phyloP scores from a whole-genome alignment of 2,113 vertebrate genomes.

The Burhinus oedicnemus region DNA sequence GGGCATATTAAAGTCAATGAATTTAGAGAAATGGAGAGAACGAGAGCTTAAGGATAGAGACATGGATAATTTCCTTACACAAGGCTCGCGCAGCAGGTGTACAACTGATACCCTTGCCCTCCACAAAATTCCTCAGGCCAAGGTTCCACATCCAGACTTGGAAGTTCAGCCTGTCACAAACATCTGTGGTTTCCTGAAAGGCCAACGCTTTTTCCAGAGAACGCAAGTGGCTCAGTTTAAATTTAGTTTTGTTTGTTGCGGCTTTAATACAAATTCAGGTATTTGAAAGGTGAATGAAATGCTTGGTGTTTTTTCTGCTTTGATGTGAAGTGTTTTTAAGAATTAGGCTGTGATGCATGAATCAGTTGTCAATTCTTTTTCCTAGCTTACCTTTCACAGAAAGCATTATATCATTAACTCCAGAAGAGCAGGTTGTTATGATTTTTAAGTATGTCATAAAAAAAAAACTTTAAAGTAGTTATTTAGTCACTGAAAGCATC shows the following conservation, averaged over 20 bases:
- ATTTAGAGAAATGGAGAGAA: background rate
- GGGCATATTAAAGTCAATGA: background rate
- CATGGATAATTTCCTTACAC: background rate
- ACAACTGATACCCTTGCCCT: background rate
- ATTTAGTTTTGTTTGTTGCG: background rate
- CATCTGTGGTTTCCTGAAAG: background rate
- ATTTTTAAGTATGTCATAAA: background rate
- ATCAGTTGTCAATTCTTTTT: background rate
- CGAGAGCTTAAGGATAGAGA: background rate
- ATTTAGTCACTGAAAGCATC: background rate
- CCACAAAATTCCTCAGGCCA: background rate
- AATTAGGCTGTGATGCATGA: constrained; percentile 8
- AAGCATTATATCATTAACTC: constrained; percentile 1
- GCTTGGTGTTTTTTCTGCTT: background rate
- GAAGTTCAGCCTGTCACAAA: background rate
- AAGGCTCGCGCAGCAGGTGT: rapidly evolving
- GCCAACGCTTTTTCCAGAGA: background rate
- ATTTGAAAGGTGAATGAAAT: constrained; percentile 13
- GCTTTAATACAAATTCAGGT: background rate
- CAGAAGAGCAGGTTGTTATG: background rate
- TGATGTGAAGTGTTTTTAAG: constrained; percentile 3
- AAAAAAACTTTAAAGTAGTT: background rate
- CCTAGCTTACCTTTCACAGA: background rate
- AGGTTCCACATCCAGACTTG: background rate
- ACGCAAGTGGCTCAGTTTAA: background rate